Conservation (phyloP, 2,113 vertebrate genomes). For the Oncorhynchus keta region DNA sequence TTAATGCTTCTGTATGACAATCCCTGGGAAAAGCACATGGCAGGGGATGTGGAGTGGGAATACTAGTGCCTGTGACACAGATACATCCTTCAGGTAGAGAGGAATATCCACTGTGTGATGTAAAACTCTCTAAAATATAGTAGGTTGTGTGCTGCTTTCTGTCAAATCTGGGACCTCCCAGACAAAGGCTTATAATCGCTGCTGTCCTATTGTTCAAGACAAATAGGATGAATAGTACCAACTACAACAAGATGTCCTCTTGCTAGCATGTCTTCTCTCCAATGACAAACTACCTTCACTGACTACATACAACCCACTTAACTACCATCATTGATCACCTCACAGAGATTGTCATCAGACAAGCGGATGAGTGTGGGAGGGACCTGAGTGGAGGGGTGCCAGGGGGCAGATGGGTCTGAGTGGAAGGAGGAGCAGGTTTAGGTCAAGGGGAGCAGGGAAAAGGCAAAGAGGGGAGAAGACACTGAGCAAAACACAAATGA, state of each 20-base stretch:
- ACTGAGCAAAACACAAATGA: constrained; percentile 60
- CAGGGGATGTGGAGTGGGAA: neutral
- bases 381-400: neutral
- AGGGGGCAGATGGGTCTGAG: neutral
- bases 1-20: neutral
- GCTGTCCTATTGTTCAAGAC: neutral
- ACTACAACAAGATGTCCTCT: neutral
- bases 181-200: neutral
- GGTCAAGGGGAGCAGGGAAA: neutral
- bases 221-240: neutral
- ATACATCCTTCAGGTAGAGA: neutral
- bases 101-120: neutral
- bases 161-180: neutral
- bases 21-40: neutral
- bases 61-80: no score
- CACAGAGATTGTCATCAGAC: constrained; percentile 32
- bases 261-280: neutral
- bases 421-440: neutral
- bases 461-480: constrained; percentile 43
- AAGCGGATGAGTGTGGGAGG: neutral
- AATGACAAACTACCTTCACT: neutral
- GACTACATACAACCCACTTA: constrained; percentile 4
- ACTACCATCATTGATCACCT: constrained; percentile 22
- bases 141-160: neutral
- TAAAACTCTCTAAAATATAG: neutral